A percentile compares a stretch with the other conserved stretches of the same genome.
Evolutionary conservation across 2,888 invertebrate genomes (phyloP).

Genomic region (Lomographa bimaculata): DNA sequence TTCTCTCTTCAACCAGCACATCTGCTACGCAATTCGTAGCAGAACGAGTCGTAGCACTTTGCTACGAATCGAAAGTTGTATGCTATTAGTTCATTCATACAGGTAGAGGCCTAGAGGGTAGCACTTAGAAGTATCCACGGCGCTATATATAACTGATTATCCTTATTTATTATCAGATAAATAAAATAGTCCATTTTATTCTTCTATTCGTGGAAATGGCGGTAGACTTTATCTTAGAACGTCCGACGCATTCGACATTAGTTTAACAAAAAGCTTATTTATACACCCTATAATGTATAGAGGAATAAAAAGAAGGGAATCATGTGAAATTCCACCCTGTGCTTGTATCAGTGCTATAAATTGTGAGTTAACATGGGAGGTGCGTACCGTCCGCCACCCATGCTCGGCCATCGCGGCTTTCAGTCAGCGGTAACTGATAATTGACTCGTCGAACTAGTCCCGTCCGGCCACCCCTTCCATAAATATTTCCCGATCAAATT

Average conservation of each 20-base stretch:
- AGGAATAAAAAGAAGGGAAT: constrained; percentile 48
- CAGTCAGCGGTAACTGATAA: constrained; percentile 60
- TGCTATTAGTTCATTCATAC: constrained; percentile 4
- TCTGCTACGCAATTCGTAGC: constrained; percentile 68
- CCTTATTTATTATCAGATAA: constrained; percentile 16
- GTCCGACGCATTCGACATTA: constrained; percentile 18
- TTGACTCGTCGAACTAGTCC: constrained; percentile 74
- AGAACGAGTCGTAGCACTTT: constrained; percentile 50
- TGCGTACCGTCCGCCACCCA: constrained; percentile 70
- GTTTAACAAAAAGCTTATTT: constrained; percentile 42
- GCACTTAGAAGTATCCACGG: too few relatives aligned
- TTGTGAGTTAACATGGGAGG: constrained; percentile 59
- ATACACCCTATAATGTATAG: constrained; percentile 41
- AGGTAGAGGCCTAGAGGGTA: too few relatives aligned
- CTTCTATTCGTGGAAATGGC: constrained; percentile 18
- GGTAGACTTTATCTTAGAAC: constrained; percentile 17
- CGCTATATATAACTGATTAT: too few relatives aligned
- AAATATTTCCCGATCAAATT: constrained; percentile 84
- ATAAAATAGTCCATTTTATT: constrained; percentile 19
- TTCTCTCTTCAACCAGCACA: constrained; percentile 8
- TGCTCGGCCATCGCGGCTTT: constrained; percentile 41
- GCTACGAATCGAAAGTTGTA: constrained; percentile 53
- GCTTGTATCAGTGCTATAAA: constrained; percentile 66
- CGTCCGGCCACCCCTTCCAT: constrained; percentile 79
- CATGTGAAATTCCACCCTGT: constrained; percentile 67